phyloP scores from a whole-genome alignment of 2,888 invertebrate genomes.

The Hofmannophila pseudospretella region DNA sequence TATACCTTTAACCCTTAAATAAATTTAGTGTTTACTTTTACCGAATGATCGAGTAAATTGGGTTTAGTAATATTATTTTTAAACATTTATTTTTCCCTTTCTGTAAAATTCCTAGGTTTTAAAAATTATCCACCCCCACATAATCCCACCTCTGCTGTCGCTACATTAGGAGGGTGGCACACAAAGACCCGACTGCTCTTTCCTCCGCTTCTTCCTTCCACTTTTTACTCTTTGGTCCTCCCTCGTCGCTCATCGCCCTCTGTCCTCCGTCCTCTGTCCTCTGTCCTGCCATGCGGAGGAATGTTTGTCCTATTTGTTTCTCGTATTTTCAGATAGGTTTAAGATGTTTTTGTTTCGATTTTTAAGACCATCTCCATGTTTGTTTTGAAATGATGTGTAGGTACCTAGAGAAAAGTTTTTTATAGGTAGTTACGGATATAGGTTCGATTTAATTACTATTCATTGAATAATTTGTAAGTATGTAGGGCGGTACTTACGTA shows the following conservation, averaged over 20 bases:
- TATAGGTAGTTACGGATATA: too few relatives aligned
- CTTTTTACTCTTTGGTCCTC: slow-evolving; percentile 61
- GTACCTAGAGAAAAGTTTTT: too few relatives aligned
- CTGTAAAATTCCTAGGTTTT: too few relatives aligned
- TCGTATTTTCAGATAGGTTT: slow-evolving; percentile 23
- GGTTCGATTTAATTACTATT: too few relatives aligned
- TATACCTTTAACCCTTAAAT: too few relatives aligned
- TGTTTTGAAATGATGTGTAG: not conserved
- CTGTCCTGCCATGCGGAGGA: slow-evolving; percentile 38
- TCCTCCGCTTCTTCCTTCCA: slow-evolving; percentile 50
- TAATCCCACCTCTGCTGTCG: slow-evolving; percentile 28
- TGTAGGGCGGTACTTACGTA: too few relatives aligned
- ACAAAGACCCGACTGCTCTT: slow-evolving; percentile 67
- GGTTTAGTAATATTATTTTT: too few relatives aligned
- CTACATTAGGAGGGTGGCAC: slow-evolving; percentile 44
- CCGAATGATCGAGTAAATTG: too few relatives aligned
- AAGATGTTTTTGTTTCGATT: slow-evolving; percentile 1
- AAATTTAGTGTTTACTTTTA: too few relatives aligned
- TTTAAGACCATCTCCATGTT: not conserved
- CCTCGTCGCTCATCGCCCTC: slow-evolving; percentile 24
- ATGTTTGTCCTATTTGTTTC: slow-evolving; percentile 32
- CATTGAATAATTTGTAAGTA: too few relatives aligned
- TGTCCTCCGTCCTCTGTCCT: slow-evolving; percentile 26
- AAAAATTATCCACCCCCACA: too few relatives aligned
- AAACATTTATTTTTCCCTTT: too few relatives aligned